These are phyloP conservation scores for Nymphalis io DNA, from an alignment of 1,140 invertebrate species.

Conservation along the genomic window DNA sequence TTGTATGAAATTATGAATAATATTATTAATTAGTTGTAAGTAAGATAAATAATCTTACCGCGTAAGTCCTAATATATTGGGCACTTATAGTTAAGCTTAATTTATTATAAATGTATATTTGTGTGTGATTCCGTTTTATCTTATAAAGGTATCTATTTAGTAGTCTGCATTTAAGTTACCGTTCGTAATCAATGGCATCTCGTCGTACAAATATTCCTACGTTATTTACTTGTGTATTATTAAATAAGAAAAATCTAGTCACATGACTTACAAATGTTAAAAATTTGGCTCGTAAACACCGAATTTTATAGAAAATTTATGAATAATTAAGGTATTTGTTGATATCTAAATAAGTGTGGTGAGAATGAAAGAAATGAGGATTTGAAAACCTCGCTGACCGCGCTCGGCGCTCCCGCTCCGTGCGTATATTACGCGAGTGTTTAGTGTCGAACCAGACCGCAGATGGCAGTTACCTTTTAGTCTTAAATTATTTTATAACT, in stretches of 20 bases:
- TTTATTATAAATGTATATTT: conserved; percentile 76
- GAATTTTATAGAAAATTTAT: conserved; percentile 68
- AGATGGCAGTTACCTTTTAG: conserved; percentile 78
- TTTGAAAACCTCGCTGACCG: conserved; percentile 16
- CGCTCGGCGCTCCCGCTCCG: conserved; percentile 8
- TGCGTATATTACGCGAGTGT: conserved; percentile 17
- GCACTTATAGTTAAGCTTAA: conserved; percentile 63
- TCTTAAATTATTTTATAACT: conserved; percentile 76
- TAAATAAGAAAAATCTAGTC: conserved; percentile 79
- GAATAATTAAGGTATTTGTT: conserved; percentile 65
- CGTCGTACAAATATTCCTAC: conserved; percentile 81
- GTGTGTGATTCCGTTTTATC: conserved; percentile 74
- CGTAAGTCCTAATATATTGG: conserved; percentile 57
- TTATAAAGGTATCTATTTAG: conserved; percentile 65
- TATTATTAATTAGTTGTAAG: conserved; percentile 54
- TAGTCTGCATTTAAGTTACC: conserved; percentile 80
- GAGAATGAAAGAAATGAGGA: conserved; percentile 34
- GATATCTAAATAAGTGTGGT: conserved; percentile 49
- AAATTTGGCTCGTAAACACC: conserved; percentile 70
- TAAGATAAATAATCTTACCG: conserved; percentile 62
- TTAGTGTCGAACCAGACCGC: conserved; percentile 34
- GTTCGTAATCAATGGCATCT: conserved; percentile 80
- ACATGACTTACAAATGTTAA: conserved; percentile 79
- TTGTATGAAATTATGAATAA: conserved; percentile 45
- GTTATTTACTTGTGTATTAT: conserved; percentile 79